Base-by-base conservation (phyloP, 1,140 invertebrate genomes). In the Colletes gigas region DNA sequence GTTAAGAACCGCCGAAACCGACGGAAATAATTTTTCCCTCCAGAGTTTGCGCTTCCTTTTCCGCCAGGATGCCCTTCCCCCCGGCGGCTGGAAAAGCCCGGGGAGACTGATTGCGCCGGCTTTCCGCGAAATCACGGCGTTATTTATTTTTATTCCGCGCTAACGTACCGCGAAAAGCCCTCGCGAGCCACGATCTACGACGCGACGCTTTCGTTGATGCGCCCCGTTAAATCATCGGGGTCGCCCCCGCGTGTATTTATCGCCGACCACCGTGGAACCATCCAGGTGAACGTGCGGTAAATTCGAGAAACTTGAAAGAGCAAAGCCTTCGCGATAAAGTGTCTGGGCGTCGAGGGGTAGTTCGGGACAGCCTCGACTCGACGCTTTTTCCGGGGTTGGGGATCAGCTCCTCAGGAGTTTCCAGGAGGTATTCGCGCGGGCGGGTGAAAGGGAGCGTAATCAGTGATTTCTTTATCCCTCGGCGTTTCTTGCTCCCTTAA, bases 111-210 rank as follows among this genome's bases (percentile, higher is more conserved):
- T 81, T 81, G 78, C 78, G 55, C 14, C 19, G 47, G 65, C 55
- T 69, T 76, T 62, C 39, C 78, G 50, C 72, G 44, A 47, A 81
- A 81, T 81, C 78, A 68, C 55, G 50, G 15, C 12, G 47, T 67
- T 81, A 81, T 81, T 81, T 81, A 81, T 81, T 81, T 68, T 81
- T 81, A 60, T 47, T 54, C 30, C 54, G 54, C 47, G 55, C 7
- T 76, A 76, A 75, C 65, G 72, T 65, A 72, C 69, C 77, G 59
- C 68, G 76, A 21, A 6, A 44, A 62, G 30, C 76, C 63, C 68
- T 63, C n/a, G 50, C 54, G n/a, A 21, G 55, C 39, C 67, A 41
- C 55, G 75, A 69, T 77, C 39, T 55, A 67, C 62, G 62, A n/a
- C 63, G 47, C 39, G 59, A 30, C 21, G 44, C 55, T 70, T 55